A percentile compares a stretch with the other conserved stretches of the same genome.
These are phyloP conservation scores for Aplysia californica DNA, from an alignment of 1,140 invertebrate genomes.

Conservation along the genomic window DNA sequence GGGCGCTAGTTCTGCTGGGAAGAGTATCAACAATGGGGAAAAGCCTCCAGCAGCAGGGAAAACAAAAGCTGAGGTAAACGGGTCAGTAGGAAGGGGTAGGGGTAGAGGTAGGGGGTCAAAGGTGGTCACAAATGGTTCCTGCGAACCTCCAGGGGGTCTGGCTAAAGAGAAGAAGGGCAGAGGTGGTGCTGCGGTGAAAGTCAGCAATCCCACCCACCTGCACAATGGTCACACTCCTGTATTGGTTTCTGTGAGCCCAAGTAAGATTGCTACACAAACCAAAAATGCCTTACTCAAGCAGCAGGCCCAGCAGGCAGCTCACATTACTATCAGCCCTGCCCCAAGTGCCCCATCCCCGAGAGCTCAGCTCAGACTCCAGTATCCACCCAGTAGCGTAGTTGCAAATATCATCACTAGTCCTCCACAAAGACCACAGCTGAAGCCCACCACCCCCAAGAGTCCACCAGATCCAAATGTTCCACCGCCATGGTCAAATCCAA, in stretches of 20 bases:
- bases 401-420: slow-evolving; percentile 26
- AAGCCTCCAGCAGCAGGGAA: too few relatives aligned
- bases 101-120: too few relatives aligned
- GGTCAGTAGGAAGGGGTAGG: too few relatives aligned
- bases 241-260: too few relatives aligned
- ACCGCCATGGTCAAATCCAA: slow-evolving; percentile 70
- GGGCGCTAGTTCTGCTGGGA: too few relatives aligned
- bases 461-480: slow-evolving; percentile 33
- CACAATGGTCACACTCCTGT: too few relatives aligned
- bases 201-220: neutral
- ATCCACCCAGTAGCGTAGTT: neutral
- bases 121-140: too few relatives aligned
- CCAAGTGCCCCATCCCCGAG: neutral
- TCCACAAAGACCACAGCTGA: slow-evolving; percentile 16
- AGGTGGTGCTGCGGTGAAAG: neutral
- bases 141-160: too few relatives aligned
- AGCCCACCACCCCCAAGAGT: slow-evolving; percentile 19
- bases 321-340: neutral
- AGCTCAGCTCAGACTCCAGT: slow-evolving; percentile 5
- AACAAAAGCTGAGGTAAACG: too few relatives aligned
- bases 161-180: slow-evolving; percentile 18
- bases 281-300: slow-evolving; percentile 26
- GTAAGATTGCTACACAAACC: slow-evolving; percentile 15
- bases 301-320: slow-evolving; percentile 18
- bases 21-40: too few relatives aligned